phyloP scores from a whole-genome alignment of 2,797 vertebrate genomes.

The Poeciliopsis infans region DNA sequence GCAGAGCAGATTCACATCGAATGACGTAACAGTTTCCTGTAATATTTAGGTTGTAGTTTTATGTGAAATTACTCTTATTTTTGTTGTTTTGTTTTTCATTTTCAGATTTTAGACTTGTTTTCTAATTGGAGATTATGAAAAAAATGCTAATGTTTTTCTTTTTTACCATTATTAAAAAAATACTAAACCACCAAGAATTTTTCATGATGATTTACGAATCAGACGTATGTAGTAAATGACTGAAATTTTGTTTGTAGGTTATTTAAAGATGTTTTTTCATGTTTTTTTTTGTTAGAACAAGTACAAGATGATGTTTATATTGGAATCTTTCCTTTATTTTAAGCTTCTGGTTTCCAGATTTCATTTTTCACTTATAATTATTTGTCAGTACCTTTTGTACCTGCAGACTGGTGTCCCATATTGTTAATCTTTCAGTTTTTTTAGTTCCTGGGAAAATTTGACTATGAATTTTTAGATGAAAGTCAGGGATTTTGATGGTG shows the following conservation, averaged over 20 bases:
- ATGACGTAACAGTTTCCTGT: not conserved
- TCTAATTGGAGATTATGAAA: not conserved
- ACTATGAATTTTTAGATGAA: not conserved
- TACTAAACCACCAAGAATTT: not conserved
- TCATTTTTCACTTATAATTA: not conserved
- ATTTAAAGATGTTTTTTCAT: not conserved
- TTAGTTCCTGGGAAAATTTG: not conserved
- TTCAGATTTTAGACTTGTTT: not conserved
- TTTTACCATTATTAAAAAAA: not conserved
- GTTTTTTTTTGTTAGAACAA: not conserved
- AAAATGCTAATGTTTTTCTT: not conserved
- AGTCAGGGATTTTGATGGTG: not conserved
- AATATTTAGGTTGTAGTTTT: not conserved
- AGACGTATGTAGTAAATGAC: not conserved
- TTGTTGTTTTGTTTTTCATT: not conserved
- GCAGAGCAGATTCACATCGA: not conserved
- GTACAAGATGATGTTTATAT: not conserved
- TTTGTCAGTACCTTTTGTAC: not conserved
- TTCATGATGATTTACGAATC: not conserved
- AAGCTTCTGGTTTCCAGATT: not conserved
- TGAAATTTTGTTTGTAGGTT: not conserved
- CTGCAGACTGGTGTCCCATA: not conserved
- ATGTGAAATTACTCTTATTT: not conserved
- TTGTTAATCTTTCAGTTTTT: not conserved
- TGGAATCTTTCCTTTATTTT: not conserved